These are phyloP conservation scores for Drosophila borealis DNA, from an alignment of 2,888 invertebrate genomes.

Conservation along the genomic window DNA sequence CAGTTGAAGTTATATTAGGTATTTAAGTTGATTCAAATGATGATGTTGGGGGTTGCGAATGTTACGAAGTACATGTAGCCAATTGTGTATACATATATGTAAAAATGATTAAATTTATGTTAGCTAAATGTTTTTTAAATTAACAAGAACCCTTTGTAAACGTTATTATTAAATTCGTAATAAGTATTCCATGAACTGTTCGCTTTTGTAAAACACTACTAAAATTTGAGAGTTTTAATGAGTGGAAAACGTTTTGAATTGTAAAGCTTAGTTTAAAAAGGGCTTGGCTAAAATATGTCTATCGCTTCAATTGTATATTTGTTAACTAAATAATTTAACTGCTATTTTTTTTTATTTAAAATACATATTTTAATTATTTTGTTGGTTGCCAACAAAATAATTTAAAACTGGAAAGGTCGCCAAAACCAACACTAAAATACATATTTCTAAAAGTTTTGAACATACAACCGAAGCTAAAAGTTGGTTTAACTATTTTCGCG, in stretches of 20 bases:
- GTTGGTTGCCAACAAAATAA: too few relatives aligned
- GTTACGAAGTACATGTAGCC: conserved; percentile 48
- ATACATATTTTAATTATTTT: too few relatives aligned
- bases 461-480: conserved; percentile 64
- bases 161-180: conserved; percentile 49
- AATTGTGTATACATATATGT: conserved; percentile 35
- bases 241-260: conserved; percentile 7
- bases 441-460: conserved; percentile 30
- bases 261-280: conserved; percentile 21
- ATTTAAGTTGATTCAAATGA: conserved; percentile 49
- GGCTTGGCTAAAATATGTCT: conserved; percentile 29
- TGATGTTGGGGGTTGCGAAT: conserved; percentile 51
- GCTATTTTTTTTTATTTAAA: neutral
- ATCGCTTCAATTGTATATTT: conserved; percentile 29
- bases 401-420: too few relatives aligned
- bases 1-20: conserved; percentile 40
- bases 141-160: conserved; percentile 8
- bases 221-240: conserved; percentile 38
- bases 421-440: conserved; percentile 8
- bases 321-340: conserved; percentile 30
- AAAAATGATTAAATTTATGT: conserved; percentile 19
- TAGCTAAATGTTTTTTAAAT: conserved; percentile 3
- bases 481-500: conserved; percentile 44
- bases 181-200: conserved; percentile 27
- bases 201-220: conserved; percentile 46